Conservation (phyloP, 1,140 invertebrate species). For the Chymomyza costata region DNA sequence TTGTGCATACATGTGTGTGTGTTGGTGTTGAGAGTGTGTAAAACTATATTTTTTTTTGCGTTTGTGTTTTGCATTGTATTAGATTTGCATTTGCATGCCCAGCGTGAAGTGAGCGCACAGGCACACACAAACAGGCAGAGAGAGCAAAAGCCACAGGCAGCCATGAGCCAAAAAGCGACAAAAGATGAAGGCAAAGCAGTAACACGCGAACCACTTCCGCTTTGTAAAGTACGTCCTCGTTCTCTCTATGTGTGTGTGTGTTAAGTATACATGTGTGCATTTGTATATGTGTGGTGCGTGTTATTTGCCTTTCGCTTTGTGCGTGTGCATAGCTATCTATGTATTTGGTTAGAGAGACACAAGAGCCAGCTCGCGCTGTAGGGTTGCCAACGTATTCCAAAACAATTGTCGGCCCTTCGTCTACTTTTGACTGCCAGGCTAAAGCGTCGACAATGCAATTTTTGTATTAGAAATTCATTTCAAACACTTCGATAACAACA, state of each 20-base stretch:
- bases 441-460: slow-evolving; percentile 53
- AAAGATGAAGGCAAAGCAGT: slow-evolving; percentile 12
- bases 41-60: slow-evolving; percentile 53
- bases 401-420: slow-evolving; percentile 53
- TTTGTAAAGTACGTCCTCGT: background rate
- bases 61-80: slow-evolving; percentile 68
- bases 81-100: slow-evolving; percentile 71
- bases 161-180: slow-evolving; percentile 8
- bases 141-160: slow-evolving; percentile 40
- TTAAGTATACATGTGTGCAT: background rate
- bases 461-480: slow-evolving; percentile 73
- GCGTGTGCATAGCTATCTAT: background rate
- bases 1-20: slow-evolving; percentile 62
- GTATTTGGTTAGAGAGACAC: no score
- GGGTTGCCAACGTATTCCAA: slow-evolving; percentile 56
- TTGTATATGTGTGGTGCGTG: slow-evolving; percentile 17
- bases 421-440: no score
- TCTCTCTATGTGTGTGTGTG: no score
- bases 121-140: no score
- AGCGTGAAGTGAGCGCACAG: slow-evolving; percentile 61
- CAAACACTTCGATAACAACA: slow-evolving; percentile 32
- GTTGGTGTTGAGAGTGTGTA: slow-evolving; percentile 29
- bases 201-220: slow-evolving; percentile 59
- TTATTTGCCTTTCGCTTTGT: slow-evolving; percentile 6
- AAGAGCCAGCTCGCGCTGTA: slow-evolving; percentile 19